phyloP scores from a whole-genome alignment of 2,888 invertebrate genomes.

The Nematopogon swammerdamellus region DNA sequence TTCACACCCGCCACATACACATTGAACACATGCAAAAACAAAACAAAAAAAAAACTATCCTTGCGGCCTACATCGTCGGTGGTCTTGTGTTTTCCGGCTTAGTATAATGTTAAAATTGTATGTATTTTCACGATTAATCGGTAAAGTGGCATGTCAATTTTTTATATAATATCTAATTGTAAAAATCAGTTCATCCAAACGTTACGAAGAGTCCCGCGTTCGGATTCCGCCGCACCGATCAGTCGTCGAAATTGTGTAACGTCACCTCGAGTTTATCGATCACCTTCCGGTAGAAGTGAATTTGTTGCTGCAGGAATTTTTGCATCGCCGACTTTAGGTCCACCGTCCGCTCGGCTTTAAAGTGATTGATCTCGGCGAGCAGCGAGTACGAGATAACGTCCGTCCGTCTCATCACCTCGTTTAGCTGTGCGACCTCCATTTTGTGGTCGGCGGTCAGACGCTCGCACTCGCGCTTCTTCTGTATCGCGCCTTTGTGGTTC shows the following conservation, averaged over 20 bases:
- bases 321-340: constrained; percentile 87
- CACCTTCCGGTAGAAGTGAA: constrained; percentile 86
- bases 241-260: constrained; percentile 46
- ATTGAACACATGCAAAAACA: too few relatives aligned
- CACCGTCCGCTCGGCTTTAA: constrained; percentile 79
- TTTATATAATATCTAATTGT: neutral
- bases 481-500: constrained; percentile 86
- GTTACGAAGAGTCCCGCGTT: neutral
- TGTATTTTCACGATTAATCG: neutral
- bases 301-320: constrained; percentile 82
- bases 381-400: constrained; percentile 92
- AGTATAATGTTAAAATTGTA: neutral
- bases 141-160: neutral
- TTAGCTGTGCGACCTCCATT: constrained; percentile 76
- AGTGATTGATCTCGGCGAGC: constrained; percentile 92
- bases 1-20: too few relatives aligned
- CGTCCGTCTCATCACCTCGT: constrained; percentile 77
- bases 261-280: constrained; percentile 67
- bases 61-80: too few relatives aligned
- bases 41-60: too few relatives aligned
- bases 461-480: constrained; percentile 88
- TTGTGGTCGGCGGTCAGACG: constrained; percentile 75
- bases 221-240: constrained; percentile 12
- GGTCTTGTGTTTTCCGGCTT: too few relatives aligned
- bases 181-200: neutral